Conservation (phyloP, 2,888 invertebrate genomes). For the Coenonympha arcania region DNA sequence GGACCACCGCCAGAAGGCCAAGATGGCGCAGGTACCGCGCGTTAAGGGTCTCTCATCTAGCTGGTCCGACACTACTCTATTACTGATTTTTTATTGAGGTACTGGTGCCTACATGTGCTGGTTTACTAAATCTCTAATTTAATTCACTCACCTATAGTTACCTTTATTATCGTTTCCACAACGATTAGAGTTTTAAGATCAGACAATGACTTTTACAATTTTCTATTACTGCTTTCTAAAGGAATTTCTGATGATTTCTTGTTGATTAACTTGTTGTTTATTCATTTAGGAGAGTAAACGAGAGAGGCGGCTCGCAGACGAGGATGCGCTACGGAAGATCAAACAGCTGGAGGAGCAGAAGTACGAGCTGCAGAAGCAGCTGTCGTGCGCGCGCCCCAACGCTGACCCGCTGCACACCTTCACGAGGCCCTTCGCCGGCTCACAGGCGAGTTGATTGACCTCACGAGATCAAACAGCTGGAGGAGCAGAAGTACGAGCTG, state of each 20-base stretch:
- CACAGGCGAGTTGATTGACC: constrained; percentile 72
- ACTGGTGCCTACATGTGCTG: too few species aligned
- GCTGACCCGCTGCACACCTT: constrained; percentile 68
- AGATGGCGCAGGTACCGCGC: constrained; percentile 81
- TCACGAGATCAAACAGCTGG: not conserved
- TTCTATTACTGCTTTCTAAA: too few species aligned
- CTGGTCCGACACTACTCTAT: not conserved
- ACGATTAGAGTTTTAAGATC: too few species aligned
- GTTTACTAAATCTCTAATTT: too few species aligned
- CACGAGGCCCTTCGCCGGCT: constrained; percentile 80
- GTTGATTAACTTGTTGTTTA: too few species aligned
- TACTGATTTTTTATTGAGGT: not conserved
- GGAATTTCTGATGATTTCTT: too few species aligned
- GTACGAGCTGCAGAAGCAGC: constrained; percentile 91
- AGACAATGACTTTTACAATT: too few species aligned
- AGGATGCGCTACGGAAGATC: constrained; percentile 94
- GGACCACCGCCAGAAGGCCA: constrained; percentile 87
- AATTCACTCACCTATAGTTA: too few species aligned
- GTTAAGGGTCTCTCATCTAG: not conserved
- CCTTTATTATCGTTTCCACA: too few species aligned
- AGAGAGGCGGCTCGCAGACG: constrained; percentile 93
- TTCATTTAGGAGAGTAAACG: constrained; percentile 85
- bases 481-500: not conserved
- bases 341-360: constrained; percentile 95
- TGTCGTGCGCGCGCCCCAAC: constrained; percentile 77